Percentiles rank a stretch among this genome's conserved stretches.
phyloP scores from a whole-genome alignment of 2,113 vertebrate genomes.

The Ophiodon elongatus region DNA sequence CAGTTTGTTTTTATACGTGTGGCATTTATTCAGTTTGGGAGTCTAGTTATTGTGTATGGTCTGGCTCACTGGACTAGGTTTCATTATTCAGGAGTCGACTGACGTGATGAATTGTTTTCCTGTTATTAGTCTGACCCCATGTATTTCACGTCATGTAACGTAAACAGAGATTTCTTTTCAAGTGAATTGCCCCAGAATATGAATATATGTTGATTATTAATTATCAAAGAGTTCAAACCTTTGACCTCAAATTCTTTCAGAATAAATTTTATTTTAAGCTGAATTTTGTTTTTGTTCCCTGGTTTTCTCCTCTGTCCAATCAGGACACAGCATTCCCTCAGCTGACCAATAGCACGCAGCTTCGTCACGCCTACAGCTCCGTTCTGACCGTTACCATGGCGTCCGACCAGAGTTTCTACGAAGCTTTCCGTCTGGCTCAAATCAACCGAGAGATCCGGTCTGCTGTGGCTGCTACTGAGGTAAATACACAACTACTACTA shows the following conservation, averaged over 20 bases:
- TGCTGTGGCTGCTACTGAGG: conserved; percentile 57
- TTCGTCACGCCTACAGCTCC: conserved; percentile 88
- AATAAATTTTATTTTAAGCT: neutral
- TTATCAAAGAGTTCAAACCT: too few species aligned
- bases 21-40: neutral
- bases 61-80: neutral
- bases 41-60: neutral
- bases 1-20: neutral
- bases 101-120: neutral
- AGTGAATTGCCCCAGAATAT: neutral
- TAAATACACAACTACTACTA: neutral
- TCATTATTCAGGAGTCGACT: neutral
- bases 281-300: neutral
- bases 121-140: neutral
- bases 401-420: conserved; percentile 83
- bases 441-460: conserved; percentile 78
- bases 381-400: conserved; percentile 90
- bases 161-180: too few species aligned
- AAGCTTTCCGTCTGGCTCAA: conserved; percentile 84
- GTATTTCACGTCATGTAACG: too few species aligned
- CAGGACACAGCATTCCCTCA: conserved; percentile 69
- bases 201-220: neutral
- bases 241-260: neutral
- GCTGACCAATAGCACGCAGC: conserved; percentile 85
- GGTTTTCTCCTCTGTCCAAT: conserved; percentile 6